phyloP scores from a whole-genome alignment of 2,797 vertebrate genomes.

The Pipistrellus pipistrellus region DNA sequence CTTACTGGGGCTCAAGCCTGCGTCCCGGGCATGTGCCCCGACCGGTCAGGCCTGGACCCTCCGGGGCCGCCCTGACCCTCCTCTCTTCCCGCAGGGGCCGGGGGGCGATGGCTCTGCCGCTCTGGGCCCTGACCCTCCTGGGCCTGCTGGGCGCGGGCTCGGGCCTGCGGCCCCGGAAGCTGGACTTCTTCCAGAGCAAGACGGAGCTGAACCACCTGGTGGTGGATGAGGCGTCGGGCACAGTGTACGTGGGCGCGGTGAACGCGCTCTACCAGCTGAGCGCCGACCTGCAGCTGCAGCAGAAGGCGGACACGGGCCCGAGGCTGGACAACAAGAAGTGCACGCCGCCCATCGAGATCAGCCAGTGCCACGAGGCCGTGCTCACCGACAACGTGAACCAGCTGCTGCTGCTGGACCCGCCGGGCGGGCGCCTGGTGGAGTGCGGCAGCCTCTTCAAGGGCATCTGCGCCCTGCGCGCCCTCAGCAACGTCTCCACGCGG shows the following conservation, averaged over 20 bases:
- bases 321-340: slow-evolving; percentile 92
- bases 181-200: slow-evolving; percentile 83
- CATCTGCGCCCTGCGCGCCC: slow-evolving; percentile 94
- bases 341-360: slow-evolving; percentile 93
- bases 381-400: slow-evolving; percentile 94
- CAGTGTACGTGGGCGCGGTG: slow-evolving; percentile 95
- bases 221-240: slow-evolving; percentile 89
- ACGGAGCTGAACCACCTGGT: slow-evolving; percentile 89
- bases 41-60: too few species aligned
- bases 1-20: too few species aligned
- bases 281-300: slow-evolving; percentile 87
- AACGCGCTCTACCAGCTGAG: slow-evolving; percentile 94
- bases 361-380: slow-evolving; percentile 90
- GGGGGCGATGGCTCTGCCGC: slow-evolving; percentile 88
- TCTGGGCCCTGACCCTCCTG: slow-evolving; percentile 85
- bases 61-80: neutral
- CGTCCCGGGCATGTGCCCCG: too few species aligned
- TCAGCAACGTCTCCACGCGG: slow-evolving; percentile 91
- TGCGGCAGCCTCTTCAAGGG: slow-evolving; percentile 97
- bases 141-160: slow-evolving; percentile 75
- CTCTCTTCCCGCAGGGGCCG: slow-evolving; percentile 73
- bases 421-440: slow-evolving; percentile 91
- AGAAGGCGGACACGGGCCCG: slow-evolving; percentile 92
- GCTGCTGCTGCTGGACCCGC: slow-evolving; percentile 93
- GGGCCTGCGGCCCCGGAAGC: slow-evolving; percentile 81